Conservation (phyloP, 2,888 invertebrate species). For the Cyaniris semiargus region DNA sequence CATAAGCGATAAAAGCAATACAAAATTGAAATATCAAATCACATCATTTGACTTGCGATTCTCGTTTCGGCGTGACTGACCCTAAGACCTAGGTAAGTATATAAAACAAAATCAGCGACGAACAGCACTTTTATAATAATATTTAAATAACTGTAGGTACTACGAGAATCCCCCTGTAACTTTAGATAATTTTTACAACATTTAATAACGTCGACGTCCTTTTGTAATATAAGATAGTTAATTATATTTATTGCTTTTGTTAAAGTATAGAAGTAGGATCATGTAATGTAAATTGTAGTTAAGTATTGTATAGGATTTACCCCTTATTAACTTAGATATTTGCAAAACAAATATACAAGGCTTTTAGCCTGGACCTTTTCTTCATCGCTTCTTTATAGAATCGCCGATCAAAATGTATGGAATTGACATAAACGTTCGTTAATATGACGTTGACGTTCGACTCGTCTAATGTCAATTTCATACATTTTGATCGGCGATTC, state of each 20-base stretch:
- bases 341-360: not conserved
- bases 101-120: not conserved
- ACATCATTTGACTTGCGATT: too few species aligned
- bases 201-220: constrained; percentile 35
- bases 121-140: constrained; percentile 1
- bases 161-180: not conserved
- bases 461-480: too few species aligned
- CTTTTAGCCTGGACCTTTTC: too few species aligned
- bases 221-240: constrained; percentile 48
- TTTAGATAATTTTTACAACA: constrained; percentile 29
- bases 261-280: constrained; percentile 47
- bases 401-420: too few species aligned
- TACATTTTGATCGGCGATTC: too few species aligned
- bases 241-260: constrained; percentile 54
- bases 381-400: too few species aligned
- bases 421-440: too few species aligned
- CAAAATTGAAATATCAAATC: not conserved
- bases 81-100: not conserved
- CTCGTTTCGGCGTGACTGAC: not conserved
- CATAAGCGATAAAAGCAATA: not conserved
- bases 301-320: constrained; percentile 44
- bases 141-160: not conserved
- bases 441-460: too few species aligned
- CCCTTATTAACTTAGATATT: not conserved
- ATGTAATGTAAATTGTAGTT: constrained; percentile 53